Evolutionary conservation across 2,113 vertebrate genomes (phyloP).

Genomic region (Anthoscopus minutus): DNA sequence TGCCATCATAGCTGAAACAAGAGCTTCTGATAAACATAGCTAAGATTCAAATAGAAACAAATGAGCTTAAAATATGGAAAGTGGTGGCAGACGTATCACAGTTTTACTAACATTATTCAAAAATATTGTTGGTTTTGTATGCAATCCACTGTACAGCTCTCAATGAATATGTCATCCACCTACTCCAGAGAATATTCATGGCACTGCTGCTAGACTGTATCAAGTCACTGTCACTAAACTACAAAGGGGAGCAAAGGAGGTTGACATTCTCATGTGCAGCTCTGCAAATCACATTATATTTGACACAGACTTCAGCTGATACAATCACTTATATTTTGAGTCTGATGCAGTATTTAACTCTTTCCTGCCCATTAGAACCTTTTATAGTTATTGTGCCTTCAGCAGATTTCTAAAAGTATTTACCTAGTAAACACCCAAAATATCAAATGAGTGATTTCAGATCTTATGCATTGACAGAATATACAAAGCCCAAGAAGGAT

Average conservation of each 20-base stretch:
- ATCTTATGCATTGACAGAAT: not conserved
- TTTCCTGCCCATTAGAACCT: not conserved
- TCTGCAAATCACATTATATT: not conserved
- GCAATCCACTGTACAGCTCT: not conserved
- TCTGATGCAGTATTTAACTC: not conserved
- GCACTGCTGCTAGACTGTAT: not conserved
- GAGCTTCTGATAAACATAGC: not conserved
- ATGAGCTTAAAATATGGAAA: constrained; percentile 24
- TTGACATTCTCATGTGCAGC: not conserved
- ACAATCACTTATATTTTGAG: not conserved
- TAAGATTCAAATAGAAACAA: constrained; percentile 1
- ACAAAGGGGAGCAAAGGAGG: not conserved
- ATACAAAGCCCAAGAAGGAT: not conserved
- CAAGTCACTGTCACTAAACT: constrained; percentile 21
- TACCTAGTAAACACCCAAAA: not conserved
- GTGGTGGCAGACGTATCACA: constrained; percentile 7
- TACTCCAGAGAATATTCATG: not conserved
- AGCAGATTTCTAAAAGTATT: not conserved
- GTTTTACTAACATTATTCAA: not conserved
- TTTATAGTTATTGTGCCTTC: not conserved
- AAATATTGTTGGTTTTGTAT: not conserved
- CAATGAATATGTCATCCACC: not conserved
- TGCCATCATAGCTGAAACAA: not conserved
- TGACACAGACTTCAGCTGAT: not conserved
- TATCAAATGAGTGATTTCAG: not conserved